A percentile compares a stretch with the other conserved stretches of the same genome.
Evolutionary conservation across 92 coral and sea anemone genomes (phyloP).

Genomic region (Porites cylindrica): DNA sequence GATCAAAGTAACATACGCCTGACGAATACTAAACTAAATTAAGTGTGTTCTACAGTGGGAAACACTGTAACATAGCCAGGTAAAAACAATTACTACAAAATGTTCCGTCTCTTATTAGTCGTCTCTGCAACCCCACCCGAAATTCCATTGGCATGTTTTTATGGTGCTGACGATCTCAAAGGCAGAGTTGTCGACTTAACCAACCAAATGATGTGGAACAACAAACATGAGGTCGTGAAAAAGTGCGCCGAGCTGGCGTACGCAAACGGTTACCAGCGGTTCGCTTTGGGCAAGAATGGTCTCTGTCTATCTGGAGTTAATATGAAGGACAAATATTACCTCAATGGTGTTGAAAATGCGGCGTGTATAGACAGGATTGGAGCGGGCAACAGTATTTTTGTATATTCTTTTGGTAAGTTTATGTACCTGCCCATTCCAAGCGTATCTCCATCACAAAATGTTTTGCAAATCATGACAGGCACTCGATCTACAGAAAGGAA

Average conservation of each 20-base stretch:
- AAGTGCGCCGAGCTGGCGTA: conserved; percentile 55
- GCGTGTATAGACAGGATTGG: conserved; percentile 64
- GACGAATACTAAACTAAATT: too few relatives aligned
- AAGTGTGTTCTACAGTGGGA: too few relatives aligned
- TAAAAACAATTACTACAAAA: too few relatives aligned
- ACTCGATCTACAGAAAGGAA: too few relatives aligned
- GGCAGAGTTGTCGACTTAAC: conserved; percentile 47
- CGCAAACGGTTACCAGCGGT: conserved; percentile 25
- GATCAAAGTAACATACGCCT: too few relatives aligned
- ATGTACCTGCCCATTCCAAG: too few relatives aligned
- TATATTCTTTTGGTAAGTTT: conserved; percentile 61
- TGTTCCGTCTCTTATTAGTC: not conserved
- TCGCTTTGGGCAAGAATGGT: conserved; percentile 59
- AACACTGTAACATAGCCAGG: not conserved
- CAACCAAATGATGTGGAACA: conserved; percentile 35
- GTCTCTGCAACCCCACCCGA: conserved; percentile 21
- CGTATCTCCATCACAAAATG: too few relatives aligned
- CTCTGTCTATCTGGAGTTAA: conserved; percentile 30
- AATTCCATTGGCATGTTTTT: conserved; percentile 37
- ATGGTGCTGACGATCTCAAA: conserved; percentile 11
- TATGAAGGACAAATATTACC: conserved; percentile 22
- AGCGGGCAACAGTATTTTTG: conserved; percentile 33
- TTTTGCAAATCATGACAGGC: too few relatives aligned
- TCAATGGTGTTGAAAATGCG: not conserved
- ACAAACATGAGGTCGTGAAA: conserved; percentile 38